A percentile compares a stretch with the other conserved stretches of the same genome.
Evolutionary conservation across 2,888 invertebrate genomes (phyloP).

Genomic region (Lysandra bellargus): DNA sequence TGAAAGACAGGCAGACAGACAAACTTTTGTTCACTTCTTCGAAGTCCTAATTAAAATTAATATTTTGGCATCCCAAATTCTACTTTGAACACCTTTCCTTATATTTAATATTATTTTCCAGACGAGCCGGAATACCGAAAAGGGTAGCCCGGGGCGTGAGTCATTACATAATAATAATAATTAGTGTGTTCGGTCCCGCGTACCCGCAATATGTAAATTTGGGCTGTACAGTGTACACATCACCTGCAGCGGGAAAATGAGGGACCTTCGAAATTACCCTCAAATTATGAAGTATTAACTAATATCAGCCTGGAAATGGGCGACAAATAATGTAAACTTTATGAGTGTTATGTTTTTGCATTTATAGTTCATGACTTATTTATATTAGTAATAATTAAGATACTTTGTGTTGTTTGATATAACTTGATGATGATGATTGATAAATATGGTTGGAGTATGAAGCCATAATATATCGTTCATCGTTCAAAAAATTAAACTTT

Average conservation of each 20-base stretch:
- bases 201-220: slow-evolving; percentile 17
- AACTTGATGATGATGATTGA: not conserved
- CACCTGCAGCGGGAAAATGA: not conserved
- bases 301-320: not conserved
- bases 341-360: not conserved
- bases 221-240: slow-evolving; percentile 3
- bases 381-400: not conserved
- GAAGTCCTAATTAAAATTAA: not conserved
- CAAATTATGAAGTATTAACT: slow-evolving; percentile 4
- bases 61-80: not conserved
- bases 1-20: not conserved
- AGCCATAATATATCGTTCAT: not conserved
- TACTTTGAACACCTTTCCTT: not conserved
- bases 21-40: not conserved
- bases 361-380: not conserved
- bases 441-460: not conserved
- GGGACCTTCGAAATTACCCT: slow-evolving; percentile 8
- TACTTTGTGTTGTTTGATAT: not conserved
- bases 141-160: not conserved
- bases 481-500: not conserved
- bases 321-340: slow-evolving; percentile 2
- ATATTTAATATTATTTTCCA: not conserved
- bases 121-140: not conserved
- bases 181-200: not conserved
- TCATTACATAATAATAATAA: slow-evolving; percentile 20